Base-by-base conservation (phyloP, 2,797 vertebrate genomes). In the Paramormyrops hopkinsi region DNA sequence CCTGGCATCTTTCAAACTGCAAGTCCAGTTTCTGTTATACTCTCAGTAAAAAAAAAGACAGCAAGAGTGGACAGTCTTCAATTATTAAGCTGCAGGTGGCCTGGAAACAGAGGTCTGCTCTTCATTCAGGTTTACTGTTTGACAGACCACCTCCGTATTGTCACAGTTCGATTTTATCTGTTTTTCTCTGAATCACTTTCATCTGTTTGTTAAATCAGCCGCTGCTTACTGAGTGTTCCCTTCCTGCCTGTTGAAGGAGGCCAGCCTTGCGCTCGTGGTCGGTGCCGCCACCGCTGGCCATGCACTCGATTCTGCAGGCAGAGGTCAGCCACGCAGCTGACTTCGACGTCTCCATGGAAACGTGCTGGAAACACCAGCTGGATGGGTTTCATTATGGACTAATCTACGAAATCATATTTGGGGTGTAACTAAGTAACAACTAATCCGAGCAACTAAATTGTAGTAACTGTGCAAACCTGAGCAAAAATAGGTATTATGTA, bases 151-250 rank as follows among this genome's bases (percentile, higher is more conserved):
- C 73, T 41, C 37, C 48, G 4, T 14, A 11, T 12, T 84, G 9
- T 84, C 82, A 48, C 41, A 51, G 22, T 14, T 29, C 0, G 83
- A 85, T 50, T 50, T 53, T 85, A 85, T 85, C 46, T 29, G 44
- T 50, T 85, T 79, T 79, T 85, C 83, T 85, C 46, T 50, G 83
- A 85, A 53, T 85, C 83, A 53, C 83, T 50, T 85, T 85, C 48
- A 41, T 41, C 17, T 44, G 37, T n/a, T 79, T n/a, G 14, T 51
- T 53, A 50, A 84, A 79, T 79, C 73, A 44, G 37, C 37, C 4
- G 0, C 73, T 44, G 33, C 37, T 2, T 79, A 19, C 14, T 79
- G 33, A 79, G 6, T 0, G 4, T n/a, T 6, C 37, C 73, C 33
- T 79, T 79, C 14, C 33, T 44, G 73, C 73, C 17, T 3, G 73